phyloP scores from a whole-genome alignment of 2,797 vertebrate species.

The Thaleichthys pacificus region DNA sequence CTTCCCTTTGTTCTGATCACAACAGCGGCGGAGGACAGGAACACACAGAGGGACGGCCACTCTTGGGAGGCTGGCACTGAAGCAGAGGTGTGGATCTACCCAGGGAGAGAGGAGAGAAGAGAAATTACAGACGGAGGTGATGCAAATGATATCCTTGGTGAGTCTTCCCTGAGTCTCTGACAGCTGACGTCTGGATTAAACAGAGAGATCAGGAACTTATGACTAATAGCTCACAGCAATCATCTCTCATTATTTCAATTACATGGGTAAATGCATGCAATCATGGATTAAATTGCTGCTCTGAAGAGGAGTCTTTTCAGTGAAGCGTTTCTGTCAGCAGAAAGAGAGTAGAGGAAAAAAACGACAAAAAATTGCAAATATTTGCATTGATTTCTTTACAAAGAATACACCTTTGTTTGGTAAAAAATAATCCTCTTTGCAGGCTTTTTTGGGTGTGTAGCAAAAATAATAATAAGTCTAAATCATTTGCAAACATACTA shows the following conservation, averaged over 20 bases:
- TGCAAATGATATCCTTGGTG: conserved; percentile 94
- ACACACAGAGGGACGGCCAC: neutral
- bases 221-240: conserved; percentile 97
- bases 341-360: conserved; percentile 28
- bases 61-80: neutral
- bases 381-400: conserved; percentile 88
- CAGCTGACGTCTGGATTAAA: conserved; percentile 95
- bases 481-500: neutral
- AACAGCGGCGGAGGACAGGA: conserved; percentile 80
- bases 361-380: conserved; percentile 89
- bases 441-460: conserved; percentile 63
- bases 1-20: conserved; percentile 87
- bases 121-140: conserved; percentile 91
- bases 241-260: conserved; percentile 98
- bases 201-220: conserved; percentile 96
- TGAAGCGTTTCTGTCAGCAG: conserved; percentile 85
- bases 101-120: neutral
- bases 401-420: conserved; percentile 90
- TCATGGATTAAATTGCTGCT: conserved; percentile 94
- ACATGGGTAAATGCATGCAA: conserved; percentile 96
- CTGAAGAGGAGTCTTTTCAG: conserved; percentile 91
- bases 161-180: conserved; percentile 91
- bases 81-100: conserved; percentile 78
- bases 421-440: conserved; percentile 78
- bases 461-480: conserved; percentile 17